A percentile compares a stretch with the other conserved stretches of the same genome.
Conservation (phyloP, 2,888 invertebrate species). For the Drosophila kambysellisi region DNA sequence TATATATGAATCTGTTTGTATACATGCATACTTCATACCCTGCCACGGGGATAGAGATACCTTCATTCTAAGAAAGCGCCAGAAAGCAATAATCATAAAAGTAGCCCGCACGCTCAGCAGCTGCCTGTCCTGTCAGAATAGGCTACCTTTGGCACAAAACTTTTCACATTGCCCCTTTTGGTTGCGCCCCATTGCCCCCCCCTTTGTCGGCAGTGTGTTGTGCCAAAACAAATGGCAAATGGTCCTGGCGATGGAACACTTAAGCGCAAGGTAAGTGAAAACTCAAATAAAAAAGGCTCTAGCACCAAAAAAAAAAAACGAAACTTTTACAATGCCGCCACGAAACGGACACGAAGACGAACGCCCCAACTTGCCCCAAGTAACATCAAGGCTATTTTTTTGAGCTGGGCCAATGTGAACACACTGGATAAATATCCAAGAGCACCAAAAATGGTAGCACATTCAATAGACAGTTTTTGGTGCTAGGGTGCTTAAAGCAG, state of each 20-base stretch:
- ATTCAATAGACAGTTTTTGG: slow-evolving; percentile 51
- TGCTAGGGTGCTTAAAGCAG: slow-evolving; percentile 35
- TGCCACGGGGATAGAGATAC: slow-evolving; percentile 36
- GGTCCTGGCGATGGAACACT: slow-evolving; percentile 70
- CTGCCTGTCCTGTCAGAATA: slow-evolving; percentile 24
- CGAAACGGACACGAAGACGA: slow-evolving; percentile 31
- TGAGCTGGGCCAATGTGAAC: slow-evolving; percentile 31
- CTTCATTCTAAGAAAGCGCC: slow-evolving; percentile 39
- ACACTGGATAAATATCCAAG: slow-evolving; percentile 17
- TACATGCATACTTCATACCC: background rate
- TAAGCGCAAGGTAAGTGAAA: slow-evolving; percentile 73
- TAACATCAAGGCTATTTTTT: slow-evolving; percentile 48
- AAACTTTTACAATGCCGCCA: slow-evolving; percentile 69
- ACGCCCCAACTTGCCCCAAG: slow-evolving; percentile 34
- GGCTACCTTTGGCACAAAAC: slow-evolving; percentile 56
- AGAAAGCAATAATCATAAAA: slow-evolving; percentile 73
- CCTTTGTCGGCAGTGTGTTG: slow-evolving; percentile 17
- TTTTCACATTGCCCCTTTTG: slow-evolving; percentile 51
- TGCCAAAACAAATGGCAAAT: slow-evolving; percentile 72
- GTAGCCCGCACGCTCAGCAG: slow-evolving; percentile 61
- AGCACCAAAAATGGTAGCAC: slow-evolving; percentile 19
- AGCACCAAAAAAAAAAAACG: slow-evolving; percentile 36
- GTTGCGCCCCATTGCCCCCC: background rate
- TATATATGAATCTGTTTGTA: background rate
- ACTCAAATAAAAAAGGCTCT: slow-evolving; percentile 69